phyloP scores from a whole-genome alignment of 2,113 vertebrate species.

The Isichthys henryi region DNA sequence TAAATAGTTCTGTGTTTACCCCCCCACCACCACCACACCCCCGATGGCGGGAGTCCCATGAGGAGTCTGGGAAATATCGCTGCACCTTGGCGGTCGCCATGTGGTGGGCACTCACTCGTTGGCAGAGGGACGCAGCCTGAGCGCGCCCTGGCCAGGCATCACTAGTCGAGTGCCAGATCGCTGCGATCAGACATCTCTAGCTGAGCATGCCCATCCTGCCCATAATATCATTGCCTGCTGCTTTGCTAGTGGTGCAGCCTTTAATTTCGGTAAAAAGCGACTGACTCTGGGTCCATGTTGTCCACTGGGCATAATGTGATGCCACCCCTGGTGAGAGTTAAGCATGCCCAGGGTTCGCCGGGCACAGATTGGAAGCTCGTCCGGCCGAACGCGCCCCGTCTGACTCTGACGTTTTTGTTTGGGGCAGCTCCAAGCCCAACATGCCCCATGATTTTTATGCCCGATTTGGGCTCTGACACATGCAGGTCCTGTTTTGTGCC shows the following conservation, averaged over 20 bases:
- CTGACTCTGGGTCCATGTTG: neutral
- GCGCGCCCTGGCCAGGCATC: neutral
- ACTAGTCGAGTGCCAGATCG: neutral
- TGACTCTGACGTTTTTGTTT: neutral
- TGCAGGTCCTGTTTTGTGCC: neutral
- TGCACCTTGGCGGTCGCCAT: neutral
- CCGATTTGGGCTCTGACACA: neutral
- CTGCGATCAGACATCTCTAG: neutral
- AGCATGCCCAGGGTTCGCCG: neutral
- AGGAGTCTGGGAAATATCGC: slow-evolving; percentile 39
- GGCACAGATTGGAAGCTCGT: neutral
- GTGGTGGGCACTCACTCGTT: neutral
- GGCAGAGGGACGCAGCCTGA: neutral
- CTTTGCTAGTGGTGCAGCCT: neutral
- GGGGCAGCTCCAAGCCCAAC: neutral
- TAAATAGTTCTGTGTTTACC: slow-evolving; percentile 36
- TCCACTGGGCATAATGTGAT: neutral
- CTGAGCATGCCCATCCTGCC: neutral
- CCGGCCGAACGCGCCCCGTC: neutral
- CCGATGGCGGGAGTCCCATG: slow-evolving; percentile 32
- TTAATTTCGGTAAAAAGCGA: neutral
- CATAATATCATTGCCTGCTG: neutral
- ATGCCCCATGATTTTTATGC: neutral
- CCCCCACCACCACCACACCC: neutral
- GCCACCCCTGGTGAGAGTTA: neutral